Percentiles rank a stretch among this genome's conserved stretches.
Evolutionary conservation across 2,797 vertebrate species (phyloP).

Genomic region (Arnoldichthys spilopterus): DNA sequence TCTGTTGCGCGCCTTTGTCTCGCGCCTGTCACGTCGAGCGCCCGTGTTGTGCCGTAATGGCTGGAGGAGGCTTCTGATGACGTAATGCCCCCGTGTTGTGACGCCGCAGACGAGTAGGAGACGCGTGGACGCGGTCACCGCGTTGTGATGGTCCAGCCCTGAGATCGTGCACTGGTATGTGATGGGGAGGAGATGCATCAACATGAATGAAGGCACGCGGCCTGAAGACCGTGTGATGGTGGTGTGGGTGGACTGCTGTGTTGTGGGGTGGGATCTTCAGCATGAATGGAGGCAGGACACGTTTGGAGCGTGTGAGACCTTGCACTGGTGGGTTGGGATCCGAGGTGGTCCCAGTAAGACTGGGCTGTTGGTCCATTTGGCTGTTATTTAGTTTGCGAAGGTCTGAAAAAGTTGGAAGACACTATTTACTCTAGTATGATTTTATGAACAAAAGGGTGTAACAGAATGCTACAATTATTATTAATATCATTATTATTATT

Average conservation of each 20-base stretch:
- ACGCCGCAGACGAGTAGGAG: constrained; percentile 8
- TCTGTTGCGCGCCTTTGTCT: background rate
- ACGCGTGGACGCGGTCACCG: background rate
- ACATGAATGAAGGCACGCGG: background rate
- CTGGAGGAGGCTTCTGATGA: constrained; percentile 24
- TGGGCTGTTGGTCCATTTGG: too few relatives aligned
- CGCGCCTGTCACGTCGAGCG: constrained; percentile 12
- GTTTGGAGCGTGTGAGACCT: background rate
- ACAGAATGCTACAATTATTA: too few relatives aligned
- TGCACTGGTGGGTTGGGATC: background rate
- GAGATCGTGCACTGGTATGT: too few relatives aligned
- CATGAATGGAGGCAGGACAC: background rate
- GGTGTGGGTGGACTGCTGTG: background rate
- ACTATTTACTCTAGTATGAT: too few relatives aligned
- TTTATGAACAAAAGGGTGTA: too few relatives aligned
- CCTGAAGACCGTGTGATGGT: background rate
- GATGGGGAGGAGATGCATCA: background rate
- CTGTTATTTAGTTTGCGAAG: background rate
- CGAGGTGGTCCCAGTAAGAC: background rate
- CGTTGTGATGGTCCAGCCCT: background rate
- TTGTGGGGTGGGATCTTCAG: background rate
- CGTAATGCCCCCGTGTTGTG: constrained; percentile 26
- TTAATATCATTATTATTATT: too few relatives aligned
- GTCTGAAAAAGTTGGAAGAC: too few relatives aligned
- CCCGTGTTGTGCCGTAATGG: background rate